These are phyloP conservation scores for Ammodytes dubius DNA, from an alignment of 2,113 vertebrate species.

Conservation along the genomic window DNA sequence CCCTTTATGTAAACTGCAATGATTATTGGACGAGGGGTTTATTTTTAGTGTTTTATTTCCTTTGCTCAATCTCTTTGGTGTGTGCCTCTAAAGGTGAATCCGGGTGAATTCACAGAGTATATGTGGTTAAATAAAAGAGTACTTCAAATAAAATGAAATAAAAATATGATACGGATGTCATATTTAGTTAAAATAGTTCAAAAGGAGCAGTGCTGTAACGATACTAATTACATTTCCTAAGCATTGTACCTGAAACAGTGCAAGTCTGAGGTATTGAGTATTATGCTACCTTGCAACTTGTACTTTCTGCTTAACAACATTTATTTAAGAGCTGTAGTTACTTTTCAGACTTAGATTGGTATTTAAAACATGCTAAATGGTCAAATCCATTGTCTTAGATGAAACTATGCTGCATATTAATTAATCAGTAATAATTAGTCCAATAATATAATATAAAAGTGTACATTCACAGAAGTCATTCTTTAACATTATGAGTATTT, in stretches of 20 bases:
- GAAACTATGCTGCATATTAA: not conserved
- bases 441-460: not conserved
- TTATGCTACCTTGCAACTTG: not conserved
- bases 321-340: not conserved
- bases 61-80: not conserved
- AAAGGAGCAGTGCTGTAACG: not conserved
- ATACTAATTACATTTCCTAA: not conserved
- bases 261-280: not conserved
- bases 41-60: not conserved
- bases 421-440: not conserved
- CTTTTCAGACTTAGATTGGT: not conserved
- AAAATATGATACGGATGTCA: not conserved
- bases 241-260: not conserved
- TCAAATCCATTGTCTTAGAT: not conserved
- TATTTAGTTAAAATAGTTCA: not conserved
- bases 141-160: too few relatives aligned
- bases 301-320: not conserved
- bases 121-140: too few relatives aligned
- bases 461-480: not conserved
- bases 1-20: not conserved
- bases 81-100: not conserved
- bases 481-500: not conserved
- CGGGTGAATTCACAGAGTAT: not conserved
- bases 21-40: not conserved
- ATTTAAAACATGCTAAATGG: not conserved